Base-by-base conservation (phyloP, 1,140 invertebrate genomes). In the Drosophila athabasca region DNA sequence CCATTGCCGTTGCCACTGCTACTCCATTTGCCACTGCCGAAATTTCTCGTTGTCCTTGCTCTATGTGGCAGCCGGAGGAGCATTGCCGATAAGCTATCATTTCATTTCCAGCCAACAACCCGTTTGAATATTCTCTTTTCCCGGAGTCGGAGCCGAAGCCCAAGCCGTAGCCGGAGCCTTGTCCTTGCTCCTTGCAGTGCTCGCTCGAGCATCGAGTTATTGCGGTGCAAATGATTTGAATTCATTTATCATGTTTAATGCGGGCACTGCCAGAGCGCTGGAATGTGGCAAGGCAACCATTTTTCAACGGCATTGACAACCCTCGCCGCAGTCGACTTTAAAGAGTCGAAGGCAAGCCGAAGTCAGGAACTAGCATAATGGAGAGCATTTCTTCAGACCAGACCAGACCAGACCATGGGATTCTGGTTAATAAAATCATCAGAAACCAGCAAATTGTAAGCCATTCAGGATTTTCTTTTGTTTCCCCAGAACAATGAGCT, bases 211-310 rank as follows among this genome's bases (percentile, higher is more conserved):
- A 49, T 50, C 64, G 57, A 85, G 74, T 74, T 81, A 81, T 81
- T 87, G 82, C 70, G 82, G 82, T 78, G 70, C 75, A 81, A 87
- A 78, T 78, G 78, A 87, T 87, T 81, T 87, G 78, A 78, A 87
- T 87, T 87, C 74, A 87, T 87, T 87, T 87, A 87, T 87, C 78
- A 87, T 82, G 78, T 87, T 75, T 75, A 76, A 78, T 87, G 76
- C 77, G 62, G 46, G 64, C 69, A 59, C 24, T 67, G 62, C 62
- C 58, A 75, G 61, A 48, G 46, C 17, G 50, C 70, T 60, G 58
- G 70, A 71, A 75, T 83, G 61, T 71, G 58, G 58, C 79, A 62
- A 62, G 8, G 50, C 24, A 79, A 75, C 66, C 80, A 84, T 83
- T 83, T 84, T 77, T 82, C 79, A 81, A 50, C 24, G 50, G 67